Evolutionary conservation across 64 coral and sea anemone species (phyloP).

Genomic region (Montipora sp.): DNA sequence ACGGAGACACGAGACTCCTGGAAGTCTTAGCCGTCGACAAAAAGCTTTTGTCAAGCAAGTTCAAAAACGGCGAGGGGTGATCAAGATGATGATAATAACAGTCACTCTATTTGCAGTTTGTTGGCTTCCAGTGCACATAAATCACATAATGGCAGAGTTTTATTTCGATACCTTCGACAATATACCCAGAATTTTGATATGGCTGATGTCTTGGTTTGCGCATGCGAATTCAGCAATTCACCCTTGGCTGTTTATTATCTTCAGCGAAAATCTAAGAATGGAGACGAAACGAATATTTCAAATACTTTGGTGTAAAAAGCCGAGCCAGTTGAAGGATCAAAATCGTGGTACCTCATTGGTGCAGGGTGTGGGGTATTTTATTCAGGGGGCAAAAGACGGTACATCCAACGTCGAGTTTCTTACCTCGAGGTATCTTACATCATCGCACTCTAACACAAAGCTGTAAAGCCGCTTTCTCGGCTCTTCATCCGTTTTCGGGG

Average conservation of each 20-base stretch:
- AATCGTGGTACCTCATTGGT: conserved; percentile 42
- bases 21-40: background rate
- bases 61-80: conserved; percentile 27
- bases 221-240: conserved; percentile 77
- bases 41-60: conserved; percentile 36
- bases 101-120: conserved; percentile 56
- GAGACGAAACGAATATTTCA: conserved; percentile 16
- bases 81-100: conserved; percentile 52
- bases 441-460: conserved; percentile 1
- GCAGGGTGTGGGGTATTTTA: background rate
- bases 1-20: conserved; percentile 54
- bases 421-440: background rate
- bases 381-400: no score
- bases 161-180: background rate
- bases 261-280: conserved; percentile 49
- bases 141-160: conserved; percentile 31
- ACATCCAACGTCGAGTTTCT: background rate
- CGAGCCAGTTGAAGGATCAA: conserved; percentile 13
- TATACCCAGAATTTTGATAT: background rate
- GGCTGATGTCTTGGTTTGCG: conserved; percentile 63
- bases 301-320: background rate
- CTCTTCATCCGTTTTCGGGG: no score
- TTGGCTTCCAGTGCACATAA: conserved; percentile 61
- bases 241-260: conserved; percentile 69
- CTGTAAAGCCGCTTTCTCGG: background rate